phyloP scores from a whole-genome alignment of 2,113 vertebrate species.

The Oplegnathus fasciatus region DNA sequence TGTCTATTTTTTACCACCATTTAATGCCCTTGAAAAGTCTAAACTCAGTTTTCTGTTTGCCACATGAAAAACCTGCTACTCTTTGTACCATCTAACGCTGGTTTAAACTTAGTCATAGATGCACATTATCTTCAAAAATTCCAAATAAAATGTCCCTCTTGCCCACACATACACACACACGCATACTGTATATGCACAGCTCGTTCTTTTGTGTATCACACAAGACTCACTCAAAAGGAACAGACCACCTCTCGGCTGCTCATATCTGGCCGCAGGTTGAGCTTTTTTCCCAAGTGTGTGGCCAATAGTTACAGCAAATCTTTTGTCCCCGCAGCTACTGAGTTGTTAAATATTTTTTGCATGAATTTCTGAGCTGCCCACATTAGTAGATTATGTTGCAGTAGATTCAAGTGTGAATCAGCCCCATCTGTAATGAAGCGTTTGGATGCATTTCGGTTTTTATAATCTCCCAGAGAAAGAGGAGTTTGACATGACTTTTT shows the following conservation, averaged over 20 bases:
- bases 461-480: not conserved
- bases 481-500: not conserved
- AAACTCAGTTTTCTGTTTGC: conserved; percentile 1
- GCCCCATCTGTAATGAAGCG: not conserved
- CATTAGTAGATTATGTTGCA: not conserved
- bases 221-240: conserved; percentile 11
- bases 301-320: conserved; percentile 12
- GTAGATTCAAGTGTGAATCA: not conserved
- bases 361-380: conserved; percentile 1
- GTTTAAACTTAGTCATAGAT: not conserved
- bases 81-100: not conserved
- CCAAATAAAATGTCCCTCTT: conserved; percentile 2
- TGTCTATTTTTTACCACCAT: not conserved
- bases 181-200: not conserved
- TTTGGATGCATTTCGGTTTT: not conserved
- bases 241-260: conserved; percentile 37
- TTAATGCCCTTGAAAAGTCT: conserved; percentile 7
- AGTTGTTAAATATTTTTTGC: conserved; percentile 11
- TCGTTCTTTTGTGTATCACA: not conserved
- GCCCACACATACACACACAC: not conserved
- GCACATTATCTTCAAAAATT: conserved; percentile 9
- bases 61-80: not conserved
- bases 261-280: conserved; percentile 38
- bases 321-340: conserved; percentile 23
- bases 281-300: conserved; percentile 29